These are phyloP conservation scores for Papilio helenus DNA, from an alignment of 1,140 invertebrate genomes.

Conservation along the genomic window DNA sequence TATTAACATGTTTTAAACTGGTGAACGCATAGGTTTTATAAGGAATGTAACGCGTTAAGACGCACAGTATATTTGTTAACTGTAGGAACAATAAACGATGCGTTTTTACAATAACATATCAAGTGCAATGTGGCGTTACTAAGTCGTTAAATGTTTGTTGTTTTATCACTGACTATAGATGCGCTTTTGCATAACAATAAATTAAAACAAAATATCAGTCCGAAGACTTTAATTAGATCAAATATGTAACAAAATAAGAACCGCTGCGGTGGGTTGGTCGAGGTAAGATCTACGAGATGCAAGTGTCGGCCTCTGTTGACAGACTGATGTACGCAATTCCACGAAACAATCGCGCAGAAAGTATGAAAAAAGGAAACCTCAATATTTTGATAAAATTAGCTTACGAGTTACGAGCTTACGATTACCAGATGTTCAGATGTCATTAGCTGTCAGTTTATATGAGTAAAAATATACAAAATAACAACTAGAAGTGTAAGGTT, in stretches of 20 bases:
- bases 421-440: not conserved
- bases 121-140: not conserved
- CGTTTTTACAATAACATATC: not conserved
- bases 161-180: too few relatives aligned
- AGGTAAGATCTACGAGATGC: not conserved
- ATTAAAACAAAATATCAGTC: not conserved
- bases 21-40: not conserved
- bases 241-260: not conserved
- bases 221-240: not conserved
- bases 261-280: not conserved
- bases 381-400: not conserved
- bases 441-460: not conserved
- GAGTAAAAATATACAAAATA: too few relatives aligned
- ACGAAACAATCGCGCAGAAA: not conserved
- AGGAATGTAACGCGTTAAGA: not conserved
- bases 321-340: constrained; percentile 13
- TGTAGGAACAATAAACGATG: not conserved
- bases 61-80: not conserved
- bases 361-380: not conserved
- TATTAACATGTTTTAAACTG: not conserved
- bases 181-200: not conserved
- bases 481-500: too few relatives aligned
- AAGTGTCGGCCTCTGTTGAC: not conserved
- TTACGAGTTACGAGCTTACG: too few relatives aligned
- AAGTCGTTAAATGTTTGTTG: not conserved